phyloP scores from a whole-genome alignment of 2,113 vertebrate species.

The Oncorhynchus tshawytscha region DNA sequence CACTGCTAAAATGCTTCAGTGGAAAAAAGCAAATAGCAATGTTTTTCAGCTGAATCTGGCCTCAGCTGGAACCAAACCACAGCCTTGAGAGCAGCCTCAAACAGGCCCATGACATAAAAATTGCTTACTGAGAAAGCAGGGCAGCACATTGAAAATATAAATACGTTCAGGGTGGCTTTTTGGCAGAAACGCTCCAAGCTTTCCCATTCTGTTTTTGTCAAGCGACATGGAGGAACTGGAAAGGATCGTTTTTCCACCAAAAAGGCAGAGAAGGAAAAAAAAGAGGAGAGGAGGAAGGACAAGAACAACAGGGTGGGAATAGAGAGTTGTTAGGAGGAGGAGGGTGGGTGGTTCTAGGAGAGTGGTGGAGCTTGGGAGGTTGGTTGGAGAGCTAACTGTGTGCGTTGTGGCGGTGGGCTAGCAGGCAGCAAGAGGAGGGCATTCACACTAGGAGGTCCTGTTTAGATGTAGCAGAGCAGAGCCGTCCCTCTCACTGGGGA shows the following conservation, averaged over 20 bases:
- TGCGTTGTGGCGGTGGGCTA: too few relatives aligned
- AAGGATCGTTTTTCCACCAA: conserved; percentile 13
- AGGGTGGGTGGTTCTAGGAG: conserved; percentile 34
- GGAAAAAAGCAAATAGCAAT: conserved; percentile 66
- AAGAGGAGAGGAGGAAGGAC: conserved; percentile 15
- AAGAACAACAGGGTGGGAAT: conserved; percentile 37
- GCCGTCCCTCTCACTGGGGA: conserved; percentile 70
- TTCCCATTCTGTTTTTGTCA: conserved; percentile 41
- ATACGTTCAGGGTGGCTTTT: conserved; percentile 45
- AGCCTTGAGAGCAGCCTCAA: conserved; percentile 74
- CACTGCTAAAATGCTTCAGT: conserved; percentile 58
- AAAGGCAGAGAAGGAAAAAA: conserved; percentile 19
- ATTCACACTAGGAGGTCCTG: conserved; percentile 81
- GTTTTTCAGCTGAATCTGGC: conserved; percentile 71
- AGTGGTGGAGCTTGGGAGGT: background rate
- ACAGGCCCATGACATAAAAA: conserved; percentile 64
- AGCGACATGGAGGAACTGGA: conserved; percentile 37
- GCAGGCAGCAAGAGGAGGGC: conserved; percentile 22
- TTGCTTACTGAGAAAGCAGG: conserved; percentile 36
- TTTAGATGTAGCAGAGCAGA: conserved; percentile 71
- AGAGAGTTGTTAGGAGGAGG: conserved; percentile 19
- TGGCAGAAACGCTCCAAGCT: conserved; percentile 33
- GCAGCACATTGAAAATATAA: conserved; percentile 25
- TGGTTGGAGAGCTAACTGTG: background rate
- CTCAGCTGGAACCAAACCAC: conserved; percentile 72